Evolutionary conservation across 2,113 vertebrate genomes (phyloP).

Genomic region (Pseudonaja textilis): DNA sequence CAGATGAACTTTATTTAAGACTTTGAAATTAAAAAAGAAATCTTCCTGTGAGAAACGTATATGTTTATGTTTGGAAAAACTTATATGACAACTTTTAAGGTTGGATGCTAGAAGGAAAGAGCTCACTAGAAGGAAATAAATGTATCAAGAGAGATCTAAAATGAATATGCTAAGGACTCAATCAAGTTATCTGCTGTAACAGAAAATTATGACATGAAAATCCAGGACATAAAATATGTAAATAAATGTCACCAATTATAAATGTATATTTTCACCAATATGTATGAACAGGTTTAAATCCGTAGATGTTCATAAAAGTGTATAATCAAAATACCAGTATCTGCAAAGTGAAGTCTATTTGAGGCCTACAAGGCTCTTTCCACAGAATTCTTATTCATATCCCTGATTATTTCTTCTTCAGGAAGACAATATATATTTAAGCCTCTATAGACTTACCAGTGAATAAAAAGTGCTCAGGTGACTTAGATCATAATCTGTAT

Average conservation of each 20-base stretch:
- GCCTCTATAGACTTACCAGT: background rate
- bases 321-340: background rate
- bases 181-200: background rate
- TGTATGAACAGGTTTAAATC: background rate
- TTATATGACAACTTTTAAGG: background rate
- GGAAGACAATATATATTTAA: background rate
- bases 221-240: background rate
- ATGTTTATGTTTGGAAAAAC: no score
- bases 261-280: background rate
- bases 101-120: background rate
- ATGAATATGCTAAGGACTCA: background rate
- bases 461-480: background rate
- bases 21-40: no score
- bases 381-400: background rate
- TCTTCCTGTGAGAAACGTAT: no score
- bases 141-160: background rate
- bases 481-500: background rate
- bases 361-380: background rate
- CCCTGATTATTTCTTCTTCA: background rate
- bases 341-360: background rate
- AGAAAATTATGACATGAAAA: background rate
- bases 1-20: background rate
- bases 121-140: background rate
- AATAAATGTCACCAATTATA: background rate
- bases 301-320: background rate